phyloP scores from a whole-genome alignment of 2,888 invertebrate species.

The Latrodectus elegans region DNA sequence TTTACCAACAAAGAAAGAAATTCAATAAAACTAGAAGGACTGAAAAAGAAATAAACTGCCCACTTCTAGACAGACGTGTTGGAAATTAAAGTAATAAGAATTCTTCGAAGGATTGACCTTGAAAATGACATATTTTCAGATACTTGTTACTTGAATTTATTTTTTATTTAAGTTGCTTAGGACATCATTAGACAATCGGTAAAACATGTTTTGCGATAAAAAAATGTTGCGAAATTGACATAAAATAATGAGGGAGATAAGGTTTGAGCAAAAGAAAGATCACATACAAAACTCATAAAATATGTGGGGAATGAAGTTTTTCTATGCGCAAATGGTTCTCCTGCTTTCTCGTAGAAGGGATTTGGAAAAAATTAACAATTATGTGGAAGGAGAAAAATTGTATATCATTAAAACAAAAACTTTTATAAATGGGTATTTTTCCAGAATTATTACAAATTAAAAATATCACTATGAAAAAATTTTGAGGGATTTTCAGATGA shows the following conservation, averaged over 20 bases:
- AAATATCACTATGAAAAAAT: no score
- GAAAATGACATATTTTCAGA: conserved; percentile 42
- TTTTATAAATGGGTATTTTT: no score
- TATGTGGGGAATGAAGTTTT: no score
- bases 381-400: no score
- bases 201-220: conserved; percentile 54
- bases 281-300: not conserved
- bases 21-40: not conserved
- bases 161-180: conserved; percentile 15
- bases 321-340: no score
- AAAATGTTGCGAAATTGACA: conserved; percentile 52
- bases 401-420: no score
- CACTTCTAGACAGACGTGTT: conserved; percentile 21
- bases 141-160: conserved; percentile 19
- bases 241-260: conserved; percentile 57
- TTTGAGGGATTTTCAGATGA: no score
- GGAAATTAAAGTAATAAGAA: conserved; percentile 39
- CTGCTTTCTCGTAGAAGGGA: no score
- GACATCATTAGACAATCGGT: conserved; percentile 43
- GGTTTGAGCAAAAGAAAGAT: not conserved
- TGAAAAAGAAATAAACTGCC: not conserved
- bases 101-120: conserved; percentile 30
- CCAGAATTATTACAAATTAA: no score
- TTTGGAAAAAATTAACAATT: no score
- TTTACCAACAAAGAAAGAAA: no score